Percentiles rank a stretch among this genome's conserved stretches.
Conservation (phyloP, 1,140 invertebrate species). For the Drosophila lowei region DNA sequence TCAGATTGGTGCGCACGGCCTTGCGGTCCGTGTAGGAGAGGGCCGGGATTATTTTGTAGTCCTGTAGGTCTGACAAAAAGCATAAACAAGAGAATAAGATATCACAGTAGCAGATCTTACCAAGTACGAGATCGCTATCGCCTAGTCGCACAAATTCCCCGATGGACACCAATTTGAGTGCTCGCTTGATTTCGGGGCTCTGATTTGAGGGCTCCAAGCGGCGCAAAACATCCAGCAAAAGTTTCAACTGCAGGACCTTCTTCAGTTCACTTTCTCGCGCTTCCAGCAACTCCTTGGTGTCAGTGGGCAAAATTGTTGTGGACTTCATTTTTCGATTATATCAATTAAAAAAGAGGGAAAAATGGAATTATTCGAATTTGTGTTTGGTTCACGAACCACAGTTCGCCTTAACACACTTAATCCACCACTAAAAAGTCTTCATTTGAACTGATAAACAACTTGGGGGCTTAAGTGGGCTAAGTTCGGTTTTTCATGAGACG, state of each 20-base stretch:
- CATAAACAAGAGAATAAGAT: not conserved
- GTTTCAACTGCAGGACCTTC: conserved; percentile 52
- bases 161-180: conserved; percentile 48
- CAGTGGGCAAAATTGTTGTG: conserved; percentile 29
- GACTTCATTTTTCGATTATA: conserved; percentile 2
- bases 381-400: too few species aligned
- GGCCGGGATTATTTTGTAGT: conserved; percentile 18
- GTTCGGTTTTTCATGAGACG: too few species aligned
- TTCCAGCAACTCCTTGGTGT: conserved; percentile 48
- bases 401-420: too few species aligned
- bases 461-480: too few species aligned
- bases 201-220: conserved; percentile 23
- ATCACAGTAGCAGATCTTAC: conserved; percentile 12
- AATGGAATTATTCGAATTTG: too few species aligned
- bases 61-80: conserved; percentile 34
- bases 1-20: conserved; percentile 32
- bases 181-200: conserved; percentile 40
- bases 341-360: too few species aligned
- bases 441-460: too few species aligned
- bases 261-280: conserved; percentile 40
- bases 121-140: conserved; percentile 40
- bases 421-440: too few species aligned
- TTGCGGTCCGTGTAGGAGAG: conserved; percentile 63
- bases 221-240: conserved; percentile 44
- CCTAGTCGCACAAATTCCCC: conserved; percentile 41